Base-by-base conservation (phyloP, 2,113 vertebrate species). In the Xyrauchen texanus region DNA sequence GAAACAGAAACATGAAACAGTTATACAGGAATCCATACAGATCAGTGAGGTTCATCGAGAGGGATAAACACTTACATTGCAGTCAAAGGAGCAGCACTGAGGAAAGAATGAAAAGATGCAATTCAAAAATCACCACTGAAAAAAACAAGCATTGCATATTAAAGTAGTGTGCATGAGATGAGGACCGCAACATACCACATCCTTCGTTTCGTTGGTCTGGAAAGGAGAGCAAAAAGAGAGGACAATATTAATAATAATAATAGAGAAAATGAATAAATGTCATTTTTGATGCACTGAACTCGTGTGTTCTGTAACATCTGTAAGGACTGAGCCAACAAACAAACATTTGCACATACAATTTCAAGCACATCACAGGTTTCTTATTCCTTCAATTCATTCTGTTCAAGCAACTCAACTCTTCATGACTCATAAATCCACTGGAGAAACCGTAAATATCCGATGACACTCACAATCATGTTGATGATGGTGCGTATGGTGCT, bases 1-100 rank as follows among this genome's bases (percentile, higher is more conserved):
- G 55, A 70, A 67, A 67, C 4, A 53, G 47, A 65, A 13, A 69
- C 8, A 46, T 0, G 61, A 74, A 46, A 12, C 0, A 67, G 16
- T 75, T 13, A 15, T 34, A 34, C 21, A 34, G 21, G 21, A 2
- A 51, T 51, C 1, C 7, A 0, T 0, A 52, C n/a, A 64, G 42
- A 72, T 5, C 15, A 58, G 55, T 53, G 4, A 10, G 51, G 3
- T 58, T 15, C 15, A n/a, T 58, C 47, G 7, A 47, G n/a, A 15
- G 68, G 16, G 8, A 7, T 75, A 34, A 34, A 61, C 0, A 82
- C 93, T 93, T 85, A 99, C 98, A 85, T 90, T 91, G 85, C 98
- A 99, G 82, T 99, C 98, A 0, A 94, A 98, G n/a, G 97, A 95
- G 82, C 98, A 99, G 87, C 98, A 99, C 98, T 99, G 90, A 80